Evolutionary conservation across 2,113 vertebrate species (phyloP), one percentile per base, ranked within the genome.

Genomic region (Scortum barcoo): DNA sequence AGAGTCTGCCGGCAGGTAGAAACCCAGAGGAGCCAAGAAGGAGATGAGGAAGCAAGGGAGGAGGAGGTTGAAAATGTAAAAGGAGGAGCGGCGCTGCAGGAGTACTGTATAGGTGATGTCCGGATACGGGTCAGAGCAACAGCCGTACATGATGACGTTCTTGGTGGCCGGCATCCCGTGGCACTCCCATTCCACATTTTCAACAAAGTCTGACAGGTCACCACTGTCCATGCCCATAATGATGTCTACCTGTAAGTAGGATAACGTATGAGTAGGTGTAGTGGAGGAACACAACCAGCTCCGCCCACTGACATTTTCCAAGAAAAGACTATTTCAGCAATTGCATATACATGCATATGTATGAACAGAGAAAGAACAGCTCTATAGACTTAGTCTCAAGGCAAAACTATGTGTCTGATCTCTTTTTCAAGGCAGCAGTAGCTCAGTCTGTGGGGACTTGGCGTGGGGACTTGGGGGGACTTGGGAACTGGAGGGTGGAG

Each of bases 151-250:
- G 89, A 99, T 97, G 72, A 99, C 95, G 0, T 97, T 99, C 94
- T 96, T 99, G 60, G 96, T 95, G 2, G 98, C 98, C 1, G 98
- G 98, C 98, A 99, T 99, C 40, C 98, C 98, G 0, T 94, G 96
- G 78, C 97, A 97, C 83, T 98, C 97, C 98, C 98, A 99, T 85
- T 99, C 98, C 84, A 99, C 98, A 2, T 99, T 98, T 91, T 99
- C 97, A 38, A 99, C 90, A 54, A 99, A 97, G 93, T 99, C 97
- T 0, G 98, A 99, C 70, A 99, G 96, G 77, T 99, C 98, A 0
- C 97, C 98, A 0, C 96, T 98, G 88, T 97, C 96, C 95, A 97
- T 96, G 50, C 94, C 96, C 78, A 97, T 98, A 69, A 95, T 93
- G 87, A 99, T 96, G 94, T 99, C 98, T 73, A 99, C 97, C 94